phyloP scores from a whole-genome alignment of 2,113 vertebrate genomes.

The Atlantisia rogersi region DNA sequence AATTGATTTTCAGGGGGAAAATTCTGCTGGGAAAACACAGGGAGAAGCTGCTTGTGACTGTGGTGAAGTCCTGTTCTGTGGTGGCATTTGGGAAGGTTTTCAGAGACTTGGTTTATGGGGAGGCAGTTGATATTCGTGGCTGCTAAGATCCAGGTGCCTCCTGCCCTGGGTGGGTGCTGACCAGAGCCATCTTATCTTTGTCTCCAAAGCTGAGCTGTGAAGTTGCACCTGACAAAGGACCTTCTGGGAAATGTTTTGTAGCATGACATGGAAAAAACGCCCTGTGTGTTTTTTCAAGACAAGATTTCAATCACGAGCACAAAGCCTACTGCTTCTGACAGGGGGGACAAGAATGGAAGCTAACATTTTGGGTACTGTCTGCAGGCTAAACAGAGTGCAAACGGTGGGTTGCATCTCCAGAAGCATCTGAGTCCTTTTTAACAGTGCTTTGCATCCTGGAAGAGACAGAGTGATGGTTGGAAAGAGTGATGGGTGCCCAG shows the following conservation, averaged over 20 bases:
- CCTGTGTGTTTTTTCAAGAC: background rate
- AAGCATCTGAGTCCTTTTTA: background rate
- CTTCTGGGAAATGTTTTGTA: background rate
- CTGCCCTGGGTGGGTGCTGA: background rate
- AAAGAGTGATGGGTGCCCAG: background rate
- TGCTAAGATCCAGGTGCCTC: background rate
- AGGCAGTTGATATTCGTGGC: background rate
- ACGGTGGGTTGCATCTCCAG: background rate
- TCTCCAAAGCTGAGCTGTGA: background rate
- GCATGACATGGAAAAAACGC: background rate
- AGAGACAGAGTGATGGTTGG: background rate
- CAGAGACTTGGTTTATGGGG: background rate
- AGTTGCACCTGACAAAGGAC: background rate
- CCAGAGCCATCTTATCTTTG: background rate
- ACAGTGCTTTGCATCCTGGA: background rate
- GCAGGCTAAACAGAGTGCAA: background rate
- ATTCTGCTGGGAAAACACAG: background rate
- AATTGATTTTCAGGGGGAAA: conserved; percentile 18
- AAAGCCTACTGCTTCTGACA: background rate
- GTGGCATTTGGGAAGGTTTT: background rate
- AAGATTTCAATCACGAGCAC: background rate
- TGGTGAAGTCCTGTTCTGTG: background rate
- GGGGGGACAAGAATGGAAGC: background rate
- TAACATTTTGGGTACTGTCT: background rate
- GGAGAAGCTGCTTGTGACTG: background rate